These are phyloP conservation scores for Acrossocheilus fasciatus DNA, from an alignment of 2,797 vertebrate species.

Conservation along the genomic window DNA sequence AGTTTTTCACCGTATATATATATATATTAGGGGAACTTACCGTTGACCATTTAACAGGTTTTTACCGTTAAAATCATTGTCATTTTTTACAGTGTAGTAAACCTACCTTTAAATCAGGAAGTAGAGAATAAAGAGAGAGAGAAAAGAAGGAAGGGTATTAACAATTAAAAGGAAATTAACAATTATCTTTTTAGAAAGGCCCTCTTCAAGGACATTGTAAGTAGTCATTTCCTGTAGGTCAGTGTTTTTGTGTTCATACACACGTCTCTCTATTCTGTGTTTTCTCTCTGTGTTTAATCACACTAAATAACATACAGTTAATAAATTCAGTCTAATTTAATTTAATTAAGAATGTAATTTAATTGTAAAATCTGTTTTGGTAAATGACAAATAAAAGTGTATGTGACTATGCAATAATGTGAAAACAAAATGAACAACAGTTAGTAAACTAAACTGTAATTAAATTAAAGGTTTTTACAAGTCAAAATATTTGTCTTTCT, in stretches of 20 bases:
- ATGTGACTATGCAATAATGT: background rate
- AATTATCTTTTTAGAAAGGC: background rate
- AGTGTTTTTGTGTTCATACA: background rate
- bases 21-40: too few species aligned
- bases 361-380: slow-evolving; percentile 12
- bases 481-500: background rate
- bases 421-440: background rate
- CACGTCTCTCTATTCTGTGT: background rate
- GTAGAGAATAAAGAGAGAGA: background rate
- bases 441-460: background rate
- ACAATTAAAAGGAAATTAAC: background rate
- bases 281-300: background rate
- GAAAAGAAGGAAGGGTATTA: background rate
- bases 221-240: background rate
- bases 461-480: background rate
- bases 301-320: background rate
- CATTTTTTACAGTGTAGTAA: background rate
- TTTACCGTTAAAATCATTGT: too few species aligned
- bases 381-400: background rate
- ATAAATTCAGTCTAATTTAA: background rate
- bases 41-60: too few species aligned
- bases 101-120: slow-evolving; percentile 28
- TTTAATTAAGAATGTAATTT: background rate
- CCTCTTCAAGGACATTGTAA: slow-evolving; percentile 69
- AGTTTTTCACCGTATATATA: too few species aligned